phyloP scores from a whole-genome alignment of 2,888 invertebrate species.

The Cheilosia vernalis region DNA sequence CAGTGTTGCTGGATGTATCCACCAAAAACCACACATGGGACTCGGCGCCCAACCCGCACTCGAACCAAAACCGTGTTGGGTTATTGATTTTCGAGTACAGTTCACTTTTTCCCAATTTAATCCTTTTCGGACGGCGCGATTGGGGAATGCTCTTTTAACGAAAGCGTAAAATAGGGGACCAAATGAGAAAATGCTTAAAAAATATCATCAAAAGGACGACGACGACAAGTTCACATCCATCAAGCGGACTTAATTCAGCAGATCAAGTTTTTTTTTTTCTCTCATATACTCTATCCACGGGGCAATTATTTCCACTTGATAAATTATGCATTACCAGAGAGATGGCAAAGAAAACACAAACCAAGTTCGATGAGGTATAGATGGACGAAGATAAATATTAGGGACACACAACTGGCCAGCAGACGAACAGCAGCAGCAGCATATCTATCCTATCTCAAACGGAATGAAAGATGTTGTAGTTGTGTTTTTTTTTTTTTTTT shows the following conservation, averaged over 20 bases:
- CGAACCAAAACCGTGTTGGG: constrained; percentile 23
- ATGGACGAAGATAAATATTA: constrained; percentile 69
- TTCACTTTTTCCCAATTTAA: constrained; percentile 21
- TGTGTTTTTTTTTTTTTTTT: constrained; percentile 8
- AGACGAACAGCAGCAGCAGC: constrained; percentile 14
- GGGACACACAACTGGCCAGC: constrained; percentile 61
- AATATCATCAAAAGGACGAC: constrained; percentile 64
- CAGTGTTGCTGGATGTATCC: constrained; percentile 5
- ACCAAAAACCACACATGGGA: constrained; percentile 47
- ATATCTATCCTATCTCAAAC: constrained; percentile 27
- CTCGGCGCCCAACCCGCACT: not conserved
- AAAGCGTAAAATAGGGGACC: constrained; percentile 6
- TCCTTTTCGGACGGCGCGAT: constrained; percentile 13
- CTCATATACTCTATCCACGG: not conserved
- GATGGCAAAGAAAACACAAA: constrained; percentile 28
- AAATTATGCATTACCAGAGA: constrained; percentile 68
- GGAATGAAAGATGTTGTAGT: constrained; percentile 51
- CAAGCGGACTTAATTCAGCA: constrained; percentile 58
- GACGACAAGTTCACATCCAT: constrained; percentile 64
- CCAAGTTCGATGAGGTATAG: constrained; percentile 42
- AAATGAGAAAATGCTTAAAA: constrained; percentile 61
- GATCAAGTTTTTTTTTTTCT: constrained; percentile 26
- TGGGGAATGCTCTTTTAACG: not conserved
- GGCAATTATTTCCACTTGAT: constrained; percentile 70
- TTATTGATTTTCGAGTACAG: constrained; percentile 47